Base-by-base conservation (phyloP, 2,113 vertebrate species). In the Neodon shergylaensis region DNA sequence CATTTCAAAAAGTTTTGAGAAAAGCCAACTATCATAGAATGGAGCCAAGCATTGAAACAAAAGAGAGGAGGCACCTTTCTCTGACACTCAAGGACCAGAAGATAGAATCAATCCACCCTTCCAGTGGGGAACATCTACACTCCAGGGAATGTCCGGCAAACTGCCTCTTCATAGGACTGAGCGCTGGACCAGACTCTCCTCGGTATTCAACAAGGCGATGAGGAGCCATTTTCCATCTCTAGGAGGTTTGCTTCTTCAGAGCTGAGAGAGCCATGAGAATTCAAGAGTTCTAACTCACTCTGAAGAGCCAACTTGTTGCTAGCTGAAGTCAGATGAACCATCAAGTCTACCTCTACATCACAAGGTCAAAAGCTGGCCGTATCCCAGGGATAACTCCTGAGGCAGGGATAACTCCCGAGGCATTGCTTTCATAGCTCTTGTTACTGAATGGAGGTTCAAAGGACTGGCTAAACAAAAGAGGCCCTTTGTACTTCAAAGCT, bases 291-390 rank as follows among this genome's bases (percentile, higher is more conserved):
- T 84, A 58, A 90, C 47, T 96, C 78, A 86, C 90, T 93, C 28
- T 83, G 87, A 94, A 87, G 85, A 97, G 49, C 54, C 65, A 54
- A 39, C 47, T 89, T 79, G 31, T 77, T 16, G 13, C 95, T 92
- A 92, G 82, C 85, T 88, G 82, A 94, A 94, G 94, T 95, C 95
- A 85, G 86, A 76, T 73, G 94, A 88, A 92, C 70, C 44, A 61
- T 44, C 94, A 97, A 94, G 94, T 31, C 52, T n/a, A 84, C 78
- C 84, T 93, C 81, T 88, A 10, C 28, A 63, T 66, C 88, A 82
- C 0, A 1, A 73, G 63, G 85, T 95, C 94, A 97, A 95, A 96
- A 17, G 21, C 21, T 63, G 81, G 73, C 61, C 70, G 47, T 79
- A 88, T 94, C 77, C 14, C 88, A 72, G 68, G 79, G 26, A 96